Conservation (phyloP, 2,113 vertebrate genomes). For the Leucosticte australis region DNA sequence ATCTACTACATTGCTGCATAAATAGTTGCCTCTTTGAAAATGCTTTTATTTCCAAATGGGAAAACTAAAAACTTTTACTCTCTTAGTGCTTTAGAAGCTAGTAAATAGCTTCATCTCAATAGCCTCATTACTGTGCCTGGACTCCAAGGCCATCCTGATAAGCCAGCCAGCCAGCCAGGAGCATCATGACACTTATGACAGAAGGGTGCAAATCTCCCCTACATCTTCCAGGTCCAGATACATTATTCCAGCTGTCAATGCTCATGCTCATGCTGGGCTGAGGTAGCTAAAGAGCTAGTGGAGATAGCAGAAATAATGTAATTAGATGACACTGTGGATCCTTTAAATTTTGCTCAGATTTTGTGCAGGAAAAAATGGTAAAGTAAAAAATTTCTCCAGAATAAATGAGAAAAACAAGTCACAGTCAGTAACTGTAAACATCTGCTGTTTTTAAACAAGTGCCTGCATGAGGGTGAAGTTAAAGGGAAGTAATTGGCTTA, state of each 20-base stretch:
- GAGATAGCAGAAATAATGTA: neutral
- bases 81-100: neutral
- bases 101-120: neutral
- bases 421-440: slow-evolving; percentile 28
- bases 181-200: accelerated
- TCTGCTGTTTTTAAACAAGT: slow-evolving; percentile 13
- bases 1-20: neutral
- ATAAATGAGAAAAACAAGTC: neutral
- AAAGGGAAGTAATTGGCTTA: slow-evolving; percentile 8
- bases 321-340: neutral
- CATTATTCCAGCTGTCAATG: neutral
- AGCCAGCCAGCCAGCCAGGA: neutral
- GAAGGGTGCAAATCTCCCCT: neutral
- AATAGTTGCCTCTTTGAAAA: neutral
- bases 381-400: neutral
- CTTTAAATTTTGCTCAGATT: neutral
- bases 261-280: neutral
- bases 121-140: neutral
- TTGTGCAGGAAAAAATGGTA: neutral
- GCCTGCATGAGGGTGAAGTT: neutral
- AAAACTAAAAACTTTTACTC: neutral
- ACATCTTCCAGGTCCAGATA: neutral
- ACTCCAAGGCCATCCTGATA: neutral
- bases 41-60: neutral
- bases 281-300: neutral